Evolutionary conservation across 2,113 vertebrate species (phyloP).

Genomic region (Heterochromis multidens): DNA sequence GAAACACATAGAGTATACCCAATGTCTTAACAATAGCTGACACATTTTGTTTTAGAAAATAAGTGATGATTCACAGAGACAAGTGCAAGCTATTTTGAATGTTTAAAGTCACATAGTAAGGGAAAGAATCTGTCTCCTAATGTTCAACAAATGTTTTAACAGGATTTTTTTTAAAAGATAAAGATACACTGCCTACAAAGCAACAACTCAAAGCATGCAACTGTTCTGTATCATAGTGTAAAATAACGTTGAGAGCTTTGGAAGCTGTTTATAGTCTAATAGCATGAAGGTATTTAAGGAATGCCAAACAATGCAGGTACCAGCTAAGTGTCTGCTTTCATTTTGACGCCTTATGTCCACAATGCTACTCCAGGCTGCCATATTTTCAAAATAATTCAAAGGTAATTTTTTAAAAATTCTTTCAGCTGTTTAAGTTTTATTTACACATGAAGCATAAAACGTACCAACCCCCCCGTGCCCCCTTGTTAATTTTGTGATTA

Average conservation of each 20-base stretch:
- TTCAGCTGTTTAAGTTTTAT: neutral
- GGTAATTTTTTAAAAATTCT: too few relatives aligned
- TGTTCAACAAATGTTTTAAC: neutral
- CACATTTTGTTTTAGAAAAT: neutral
- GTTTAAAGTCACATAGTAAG: rapidly evolving
- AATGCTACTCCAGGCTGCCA: neutral
- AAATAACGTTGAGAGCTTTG: neutral
- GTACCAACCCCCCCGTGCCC: neutral
- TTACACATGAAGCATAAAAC: neutral
- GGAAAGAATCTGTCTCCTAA: neutral
- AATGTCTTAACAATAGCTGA: neutral
- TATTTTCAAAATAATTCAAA: neutral
- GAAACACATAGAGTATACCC: neutral
- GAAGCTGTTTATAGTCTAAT: neutral
- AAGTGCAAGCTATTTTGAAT: neutral
- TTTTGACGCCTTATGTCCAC: neutral
- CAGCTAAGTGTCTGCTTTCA: neutral
- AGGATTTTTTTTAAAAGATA: neutral
- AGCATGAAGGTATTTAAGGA: neutral
- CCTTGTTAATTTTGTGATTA: neutral
- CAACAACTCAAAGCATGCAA: neutral
- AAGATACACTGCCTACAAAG: neutral
- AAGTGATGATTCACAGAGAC: neutral
- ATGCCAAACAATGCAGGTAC: constrained; percentile 11
- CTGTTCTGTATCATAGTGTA: neutral